These are phyloP conservation scores for Meriones psammophilus DNA, from an alignment of 2,797 vertebrate species.

Conservation along the genomic window DNA sequence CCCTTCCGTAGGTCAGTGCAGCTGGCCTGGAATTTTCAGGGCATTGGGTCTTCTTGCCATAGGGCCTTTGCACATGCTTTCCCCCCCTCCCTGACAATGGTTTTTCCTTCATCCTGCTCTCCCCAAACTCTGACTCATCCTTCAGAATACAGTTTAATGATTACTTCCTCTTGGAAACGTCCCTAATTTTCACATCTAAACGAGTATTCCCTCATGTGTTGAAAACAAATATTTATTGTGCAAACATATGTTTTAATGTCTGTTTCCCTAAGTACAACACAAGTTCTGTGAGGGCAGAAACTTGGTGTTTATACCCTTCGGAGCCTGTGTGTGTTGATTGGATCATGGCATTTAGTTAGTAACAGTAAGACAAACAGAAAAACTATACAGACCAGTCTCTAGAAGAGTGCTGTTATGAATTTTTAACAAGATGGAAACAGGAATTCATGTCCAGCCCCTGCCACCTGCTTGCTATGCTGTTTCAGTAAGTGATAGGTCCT, in stretches of 20 bases:
- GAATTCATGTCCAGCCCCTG: conserved; percentile 71
- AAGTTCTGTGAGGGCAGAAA: conserved; percentile 15
- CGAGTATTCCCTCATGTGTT: conserved; percentile 52
- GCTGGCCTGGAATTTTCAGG: background rate
- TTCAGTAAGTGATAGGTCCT: conserved; percentile 57
- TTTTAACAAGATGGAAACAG: conserved; percentile 31
- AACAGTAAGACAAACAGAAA: conserved; percentile 26
- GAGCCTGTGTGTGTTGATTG: background rate
- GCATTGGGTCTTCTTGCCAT: conserved; percentile 24
- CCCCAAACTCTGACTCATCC: conserved; percentile 59
- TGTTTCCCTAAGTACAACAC: conserved; percentile 8
- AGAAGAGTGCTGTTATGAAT: conserved; percentile 14
- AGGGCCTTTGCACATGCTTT: conserved; percentile 64
- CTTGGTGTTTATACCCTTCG: background rate
- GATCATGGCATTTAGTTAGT: conserved; percentile 60
- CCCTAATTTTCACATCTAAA: conserved; percentile 41
- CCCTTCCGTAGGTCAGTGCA: conserved; percentile 15
- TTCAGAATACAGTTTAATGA: conserved; percentile 60
- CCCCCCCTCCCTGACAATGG: background rate
- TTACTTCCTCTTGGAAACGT: conserved; percentile 61
- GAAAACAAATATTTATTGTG: conserved; percentile 70
- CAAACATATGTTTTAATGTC: conserved; percentile 42
- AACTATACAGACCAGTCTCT: conserved; percentile 35
- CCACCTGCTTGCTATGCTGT: conserved; percentile 75
- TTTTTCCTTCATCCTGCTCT: conserved; percentile 47